Evolutionary conservation across 2,113 vertebrate species (phyloP).

Genomic region (Copsychus sechellarum): DNA sequence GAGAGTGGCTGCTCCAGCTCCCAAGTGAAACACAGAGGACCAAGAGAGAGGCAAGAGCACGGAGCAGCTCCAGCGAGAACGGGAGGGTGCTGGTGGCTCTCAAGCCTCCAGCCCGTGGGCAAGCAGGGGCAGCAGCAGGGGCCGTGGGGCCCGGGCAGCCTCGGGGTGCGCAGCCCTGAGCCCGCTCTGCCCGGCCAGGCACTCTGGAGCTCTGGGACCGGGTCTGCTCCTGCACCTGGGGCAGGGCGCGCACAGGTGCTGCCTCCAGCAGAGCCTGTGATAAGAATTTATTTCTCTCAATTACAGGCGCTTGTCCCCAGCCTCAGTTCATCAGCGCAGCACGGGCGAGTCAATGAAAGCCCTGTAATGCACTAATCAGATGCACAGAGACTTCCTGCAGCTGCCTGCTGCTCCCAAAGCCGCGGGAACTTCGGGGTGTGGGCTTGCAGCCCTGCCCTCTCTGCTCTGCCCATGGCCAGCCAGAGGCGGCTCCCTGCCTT

Average conservation of each 20-base stretch:
- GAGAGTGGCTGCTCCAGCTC: neutral
- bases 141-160: neutral
- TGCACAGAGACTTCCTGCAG: slow-evolving; percentile 78
- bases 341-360: slow-evolving; percentile 87
- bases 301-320: slow-evolving; percentile 88
- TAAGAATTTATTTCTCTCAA: slow-evolving; percentile 91
- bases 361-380: slow-evolving; percentile 86
- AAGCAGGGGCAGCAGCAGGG: neutral
- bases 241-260: neutral
- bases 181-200: no score
- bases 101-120: neutral
- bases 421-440: neutral
- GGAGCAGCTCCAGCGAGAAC: neutral
- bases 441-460: neutral
- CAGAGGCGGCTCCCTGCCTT: accelerated
- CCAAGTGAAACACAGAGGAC: neutral
- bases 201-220: no score
- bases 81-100: neutral
- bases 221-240: neutral
- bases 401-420: slow-evolving; percentile 6
- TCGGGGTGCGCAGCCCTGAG: accelerated
- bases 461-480: neutral
- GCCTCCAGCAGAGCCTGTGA: slow-evolving; percentile 77
- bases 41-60: neutral
- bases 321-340: slow-evolving; percentile 89